Percentiles rank a stretch among this genome's conserved stretches.
Conservation (phyloP, 2,888 invertebrate species). For the Anoncus sp. region DNA sequence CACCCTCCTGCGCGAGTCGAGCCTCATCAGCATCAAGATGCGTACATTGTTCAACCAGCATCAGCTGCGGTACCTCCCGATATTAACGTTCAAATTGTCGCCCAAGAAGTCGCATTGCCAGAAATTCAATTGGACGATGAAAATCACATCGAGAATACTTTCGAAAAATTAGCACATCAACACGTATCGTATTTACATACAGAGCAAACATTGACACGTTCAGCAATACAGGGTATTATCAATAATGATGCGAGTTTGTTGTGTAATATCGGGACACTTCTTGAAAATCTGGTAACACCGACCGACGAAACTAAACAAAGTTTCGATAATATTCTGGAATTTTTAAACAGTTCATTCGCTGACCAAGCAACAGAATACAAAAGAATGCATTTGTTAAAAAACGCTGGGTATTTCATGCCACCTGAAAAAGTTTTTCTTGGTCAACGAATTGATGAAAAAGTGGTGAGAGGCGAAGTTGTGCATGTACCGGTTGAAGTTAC, state of each 20-base stretch:
- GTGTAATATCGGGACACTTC: not conserved
- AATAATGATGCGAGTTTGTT: conserved; percentile 9
- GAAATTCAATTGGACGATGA: not conserved
- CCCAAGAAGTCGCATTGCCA: conserved; percentile 1
- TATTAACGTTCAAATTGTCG: not conserved
- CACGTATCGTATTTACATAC: conserved; percentile 27
- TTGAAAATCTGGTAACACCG: conserved; percentile 10
- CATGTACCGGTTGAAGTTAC: conserved; percentile 42
- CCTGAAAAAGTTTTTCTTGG: conserved; percentile 43
- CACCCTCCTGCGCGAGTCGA: conserved; percentile 5
- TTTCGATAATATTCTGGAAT: conserved; percentile 1
- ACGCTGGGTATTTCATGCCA: conserved; percentile 23
- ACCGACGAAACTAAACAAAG: conserved; percentile 11
- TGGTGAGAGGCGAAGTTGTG: conserved; percentile 19
- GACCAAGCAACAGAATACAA: conserved; percentile 40
- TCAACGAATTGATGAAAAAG: conserved; percentile 52
- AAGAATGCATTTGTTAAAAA: conserved; percentile 27
- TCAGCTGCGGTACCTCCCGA: conserved; percentile 8
- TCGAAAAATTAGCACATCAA: conserved; percentile 19
- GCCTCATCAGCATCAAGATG: conserved; percentile 11
- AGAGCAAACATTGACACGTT: conserved; percentile 7
- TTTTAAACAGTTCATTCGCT: conserved; percentile 37
- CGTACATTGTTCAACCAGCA: conserved; percentile 5
- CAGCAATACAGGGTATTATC: conserved; percentile 8
- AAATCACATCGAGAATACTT: conserved; percentile 10